A percentile compares a stretch with the other conserved stretches of the same genome.
These are phyloP conservation scores for Tyrannus savana DNA, from an alignment of 2,113 vertebrate species.

Conservation along the genomic window DNA sequence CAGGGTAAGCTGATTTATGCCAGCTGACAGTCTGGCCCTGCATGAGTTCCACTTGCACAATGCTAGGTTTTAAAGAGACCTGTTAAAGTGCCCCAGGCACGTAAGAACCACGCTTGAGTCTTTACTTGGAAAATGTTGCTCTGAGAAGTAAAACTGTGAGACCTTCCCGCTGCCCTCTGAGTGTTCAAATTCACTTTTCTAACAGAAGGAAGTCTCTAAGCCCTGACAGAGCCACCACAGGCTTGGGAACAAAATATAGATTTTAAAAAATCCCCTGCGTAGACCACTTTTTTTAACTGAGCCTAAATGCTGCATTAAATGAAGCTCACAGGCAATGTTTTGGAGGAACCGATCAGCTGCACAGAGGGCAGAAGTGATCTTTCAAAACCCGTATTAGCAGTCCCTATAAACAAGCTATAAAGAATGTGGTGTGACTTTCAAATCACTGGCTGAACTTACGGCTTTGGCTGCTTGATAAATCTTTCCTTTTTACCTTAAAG, in stretches of 20 bases:
- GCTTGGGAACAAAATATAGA: not conserved
- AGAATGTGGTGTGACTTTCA: not conserved
- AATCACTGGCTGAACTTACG: not conserved
- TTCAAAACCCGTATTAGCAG: not conserved
- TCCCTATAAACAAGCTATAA: not conserved
- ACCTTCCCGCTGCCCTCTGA: not conserved
- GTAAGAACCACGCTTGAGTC: not conserved
- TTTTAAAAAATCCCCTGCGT: not conserved
- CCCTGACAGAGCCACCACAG: not conserved
- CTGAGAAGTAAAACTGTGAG: not conserved
- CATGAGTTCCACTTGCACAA: slow-evolving; percentile 32
- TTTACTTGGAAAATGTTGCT: slow-evolving; percentile 11
- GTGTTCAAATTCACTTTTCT: not conserved
- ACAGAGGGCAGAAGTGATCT: not conserved
- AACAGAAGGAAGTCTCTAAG: not conserved
- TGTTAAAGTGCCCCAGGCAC: slow-evolving; percentile 21
- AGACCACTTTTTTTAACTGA: not conserved
- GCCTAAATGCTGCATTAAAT: not conserved
- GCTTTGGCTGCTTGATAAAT: not conserved
- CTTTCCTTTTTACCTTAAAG: not conserved
- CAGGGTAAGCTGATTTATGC: slow-evolving; percentile 61
- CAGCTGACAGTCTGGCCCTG: slow-evolving; percentile 51
- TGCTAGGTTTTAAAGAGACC: slow-evolving; percentile 38
- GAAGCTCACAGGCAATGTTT: not conserved
- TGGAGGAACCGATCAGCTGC: not conserved